Conservation (phyloP, 2,113 vertebrate species). For the Trachemys scripta region DNA sequence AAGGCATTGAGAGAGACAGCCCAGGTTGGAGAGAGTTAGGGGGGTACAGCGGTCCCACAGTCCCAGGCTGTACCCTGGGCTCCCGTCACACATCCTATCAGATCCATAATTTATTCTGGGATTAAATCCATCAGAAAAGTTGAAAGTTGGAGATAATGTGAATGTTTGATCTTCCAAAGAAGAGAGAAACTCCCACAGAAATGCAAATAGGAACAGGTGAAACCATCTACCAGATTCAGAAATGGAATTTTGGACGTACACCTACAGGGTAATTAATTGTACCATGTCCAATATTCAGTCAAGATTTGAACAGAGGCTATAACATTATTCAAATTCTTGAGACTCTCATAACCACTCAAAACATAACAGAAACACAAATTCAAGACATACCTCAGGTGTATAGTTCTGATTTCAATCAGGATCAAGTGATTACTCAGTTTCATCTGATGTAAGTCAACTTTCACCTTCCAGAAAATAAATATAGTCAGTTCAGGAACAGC, state of each 20-base stretch:
- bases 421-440: slow-evolving; percentile 71
- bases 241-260: too few relatives aligned
- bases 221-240: not conserved
- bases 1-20: too few relatives aligned
- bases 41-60: too few relatives aligned
- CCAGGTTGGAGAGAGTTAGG: too few relatives aligned
- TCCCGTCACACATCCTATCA: too few relatives aligned
- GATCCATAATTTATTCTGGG: not conserved
- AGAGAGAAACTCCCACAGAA: not conserved
- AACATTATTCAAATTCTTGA: not conserved
- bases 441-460: slow-evolving; percentile 65
- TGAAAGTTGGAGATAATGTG: not conserved
- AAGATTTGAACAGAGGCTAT: not conserved
- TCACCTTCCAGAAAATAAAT: slow-evolving; percentile 52
- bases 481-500: slow-evolving; percentile 69
- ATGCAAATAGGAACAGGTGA: not conserved
- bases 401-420: slow-evolving; percentile 50
- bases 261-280: not conserved
- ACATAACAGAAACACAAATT: not conserved
- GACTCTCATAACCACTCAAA: not conserved
- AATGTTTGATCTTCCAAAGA: not conserved
- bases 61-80: too few relatives aligned
- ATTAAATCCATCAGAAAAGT: too few relatives aligned
- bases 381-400: slow-evolving; percentile 48
- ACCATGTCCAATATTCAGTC: not conserved